phyloP scores from a whole-genome alignment of 2,888 invertebrate species.

The Callyntrura sp. region DNA sequence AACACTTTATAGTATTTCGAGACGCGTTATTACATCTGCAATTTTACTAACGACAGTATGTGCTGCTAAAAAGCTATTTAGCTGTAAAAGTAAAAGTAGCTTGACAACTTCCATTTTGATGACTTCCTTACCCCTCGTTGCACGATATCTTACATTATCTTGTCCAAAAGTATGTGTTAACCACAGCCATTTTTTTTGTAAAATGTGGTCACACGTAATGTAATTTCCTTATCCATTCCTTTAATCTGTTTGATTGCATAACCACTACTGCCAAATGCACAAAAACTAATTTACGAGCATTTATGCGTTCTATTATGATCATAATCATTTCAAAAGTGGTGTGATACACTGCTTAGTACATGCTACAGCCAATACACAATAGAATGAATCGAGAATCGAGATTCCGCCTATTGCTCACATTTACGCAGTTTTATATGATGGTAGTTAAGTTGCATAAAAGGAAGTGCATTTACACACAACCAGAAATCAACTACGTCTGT shows the following conservation, averaged over 20 bases:
- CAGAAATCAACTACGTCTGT: background rate
- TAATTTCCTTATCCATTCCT: constrained; percentile 13
- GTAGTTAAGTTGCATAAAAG: background rate
- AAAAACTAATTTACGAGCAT: background rate
- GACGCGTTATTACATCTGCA: background rate
- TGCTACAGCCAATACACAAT: background rate
- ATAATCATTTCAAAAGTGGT: background rate
- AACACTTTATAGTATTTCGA: background rate
- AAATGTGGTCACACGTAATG: background rate
- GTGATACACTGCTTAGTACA: background rate
- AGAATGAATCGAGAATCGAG: no score
- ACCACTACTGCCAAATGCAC: background rate
- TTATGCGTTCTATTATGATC: background rate
- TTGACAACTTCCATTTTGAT: constrained; percentile 69
- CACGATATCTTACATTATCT: no score
- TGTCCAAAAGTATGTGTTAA: background rate
- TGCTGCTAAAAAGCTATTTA: background rate
- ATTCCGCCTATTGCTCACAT: background rate
- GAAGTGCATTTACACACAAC: background rate
- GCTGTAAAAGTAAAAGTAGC: constrained; percentile 72
- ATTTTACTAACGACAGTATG: constrained; percentile 7
- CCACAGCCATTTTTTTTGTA: background rate
- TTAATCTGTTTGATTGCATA: background rate
- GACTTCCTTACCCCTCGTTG: constrained; percentile 54
- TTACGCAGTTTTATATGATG: background rate